These are phyloP conservation scores for Mesorhabditis spiculigera DNA, from an alignment of 2,888 invertebrate species.

Conservation along the genomic window DNA sequence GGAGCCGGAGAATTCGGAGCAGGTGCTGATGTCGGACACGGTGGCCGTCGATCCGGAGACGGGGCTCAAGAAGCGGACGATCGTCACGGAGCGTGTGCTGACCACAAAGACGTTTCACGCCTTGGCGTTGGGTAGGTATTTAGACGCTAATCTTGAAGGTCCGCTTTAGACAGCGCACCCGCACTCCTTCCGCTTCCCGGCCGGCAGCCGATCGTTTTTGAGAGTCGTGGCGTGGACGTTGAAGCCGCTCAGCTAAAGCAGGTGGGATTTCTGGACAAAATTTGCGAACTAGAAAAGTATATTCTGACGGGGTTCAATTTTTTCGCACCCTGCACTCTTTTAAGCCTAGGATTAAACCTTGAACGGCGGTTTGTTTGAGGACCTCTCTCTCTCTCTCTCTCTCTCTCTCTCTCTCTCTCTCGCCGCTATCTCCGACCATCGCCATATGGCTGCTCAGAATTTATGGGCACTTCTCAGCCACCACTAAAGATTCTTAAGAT, in stretches of 20 bases:
- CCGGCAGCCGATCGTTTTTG: constrained; percentile 35
- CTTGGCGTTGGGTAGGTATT: constrained; percentile 21
- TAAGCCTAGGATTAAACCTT: too few species aligned
- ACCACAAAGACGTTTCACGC: constrained; percentile 45
- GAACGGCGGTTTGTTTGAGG: too few species aligned
- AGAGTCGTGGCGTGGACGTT: constrained; percentile 38
- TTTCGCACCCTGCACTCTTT: too few species aligned
- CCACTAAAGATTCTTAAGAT: too few species aligned
- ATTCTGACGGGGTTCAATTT: too few species aligned
- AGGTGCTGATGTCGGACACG: constrained; percentile 42
- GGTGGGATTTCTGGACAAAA: constrained; percentile 4
- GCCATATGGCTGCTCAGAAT: too few species aligned
- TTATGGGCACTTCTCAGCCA: too few species aligned
- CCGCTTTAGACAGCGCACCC: constrained; percentile 13
- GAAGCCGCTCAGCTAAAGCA: constrained; percentile 38
- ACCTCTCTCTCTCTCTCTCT: too few species aligned
- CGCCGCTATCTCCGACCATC: too few species aligned
- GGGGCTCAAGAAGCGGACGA: constrained; percentile 46
- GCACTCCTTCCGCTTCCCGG: constrained; percentile 10
- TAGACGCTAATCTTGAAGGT: background rate
- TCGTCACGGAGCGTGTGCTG: constrained; percentile 50
- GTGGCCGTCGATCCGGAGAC: constrained; percentile 43
- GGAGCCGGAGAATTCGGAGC: constrained; percentile 24
- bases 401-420: too few species aligned
- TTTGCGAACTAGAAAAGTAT: too few species aligned